Evolutionary conservation across 2,797 vertebrate species (phyloP).

Genomic region (Triplophysa yarkandensis): DNA sequence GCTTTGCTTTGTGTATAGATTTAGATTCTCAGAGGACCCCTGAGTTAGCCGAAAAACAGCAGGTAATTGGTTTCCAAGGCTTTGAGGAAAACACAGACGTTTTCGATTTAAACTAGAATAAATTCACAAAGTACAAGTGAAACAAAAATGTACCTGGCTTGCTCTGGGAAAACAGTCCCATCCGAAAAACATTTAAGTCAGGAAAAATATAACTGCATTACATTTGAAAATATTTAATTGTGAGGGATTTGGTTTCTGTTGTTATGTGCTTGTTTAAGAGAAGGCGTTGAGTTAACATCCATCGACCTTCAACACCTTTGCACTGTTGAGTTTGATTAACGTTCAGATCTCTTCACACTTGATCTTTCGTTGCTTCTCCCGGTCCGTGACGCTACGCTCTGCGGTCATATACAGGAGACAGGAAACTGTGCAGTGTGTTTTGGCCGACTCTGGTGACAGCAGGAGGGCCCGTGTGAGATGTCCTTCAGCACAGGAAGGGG

Average conservation of each 20-base stretch:
- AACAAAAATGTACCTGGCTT: neutral
- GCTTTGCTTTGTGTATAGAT: neutral
- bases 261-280: constrained; percentile 21
- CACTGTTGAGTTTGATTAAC: constrained; percentile 22
- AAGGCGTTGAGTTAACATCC: constrained; percentile 22
- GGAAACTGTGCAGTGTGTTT: constrained; percentile 68
- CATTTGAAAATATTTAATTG: neutral
- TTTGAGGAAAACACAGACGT: neutral
- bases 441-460: constrained; percentile 61
- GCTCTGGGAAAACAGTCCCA: neutral
- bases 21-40: neutral
- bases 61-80: neutral
- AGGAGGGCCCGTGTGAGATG: constrained; percentile 60
- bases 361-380: constrained; percentile 16
- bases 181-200: constrained; percentile 2
- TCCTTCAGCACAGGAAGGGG: constrained; percentile 50
- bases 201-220: neutral
- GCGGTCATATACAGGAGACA: neutral
- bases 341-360: constrained; percentile 2
- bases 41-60: neutral
- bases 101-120: neutral
- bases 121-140: neutral
- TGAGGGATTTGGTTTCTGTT: neutral
- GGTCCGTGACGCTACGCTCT: constrained; percentile 20
- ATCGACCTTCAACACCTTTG: constrained; percentile 11